phyloP scores from a whole-genome alignment of 2,888 invertebrate species.

The Tenthredo livida region DNA sequence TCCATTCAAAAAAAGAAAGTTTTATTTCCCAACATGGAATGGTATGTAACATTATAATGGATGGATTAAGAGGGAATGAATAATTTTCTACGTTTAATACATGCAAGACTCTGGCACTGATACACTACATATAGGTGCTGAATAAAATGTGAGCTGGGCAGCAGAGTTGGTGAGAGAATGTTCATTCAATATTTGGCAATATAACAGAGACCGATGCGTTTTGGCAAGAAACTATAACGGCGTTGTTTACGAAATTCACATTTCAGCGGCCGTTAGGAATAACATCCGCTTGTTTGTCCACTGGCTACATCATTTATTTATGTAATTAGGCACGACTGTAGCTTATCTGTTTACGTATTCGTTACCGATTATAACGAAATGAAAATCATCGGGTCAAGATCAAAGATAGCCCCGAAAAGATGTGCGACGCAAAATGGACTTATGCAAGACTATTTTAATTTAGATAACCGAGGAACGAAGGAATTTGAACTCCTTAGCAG shows the following conservation, averaged over 20 bases:
- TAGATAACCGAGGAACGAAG: neutral
- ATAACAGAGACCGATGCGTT: neutral
- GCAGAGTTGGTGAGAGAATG: neutral
- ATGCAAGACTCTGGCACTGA: neutral
- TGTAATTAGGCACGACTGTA: neutral
- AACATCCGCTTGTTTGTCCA: neutral
- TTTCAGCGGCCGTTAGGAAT: neutral
- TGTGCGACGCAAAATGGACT: neutral
- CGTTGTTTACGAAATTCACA: neutral
- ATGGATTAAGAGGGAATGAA: neutral
- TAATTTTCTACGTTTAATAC: neutral
- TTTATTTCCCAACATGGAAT: neutral
- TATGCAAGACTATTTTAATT: neutral
- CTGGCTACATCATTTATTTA: neutral
- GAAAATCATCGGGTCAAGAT: slow-evolving; percentile 10
- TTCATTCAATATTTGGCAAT: neutral
- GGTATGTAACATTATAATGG: neutral
- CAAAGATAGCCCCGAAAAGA: neutral
- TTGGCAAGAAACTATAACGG: neutral
- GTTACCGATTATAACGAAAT: neutral
- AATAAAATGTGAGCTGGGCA: neutral
- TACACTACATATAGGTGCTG: neutral
- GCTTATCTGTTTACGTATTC: slow-evolving; percentile 8
- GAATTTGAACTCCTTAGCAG: neutral
- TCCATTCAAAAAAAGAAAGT: no score